These are phyloP conservation scores for Lithophane semibrunnea DNA, from an alignment of 2,888 invertebrate species.

Conservation along the genomic window DNA sequence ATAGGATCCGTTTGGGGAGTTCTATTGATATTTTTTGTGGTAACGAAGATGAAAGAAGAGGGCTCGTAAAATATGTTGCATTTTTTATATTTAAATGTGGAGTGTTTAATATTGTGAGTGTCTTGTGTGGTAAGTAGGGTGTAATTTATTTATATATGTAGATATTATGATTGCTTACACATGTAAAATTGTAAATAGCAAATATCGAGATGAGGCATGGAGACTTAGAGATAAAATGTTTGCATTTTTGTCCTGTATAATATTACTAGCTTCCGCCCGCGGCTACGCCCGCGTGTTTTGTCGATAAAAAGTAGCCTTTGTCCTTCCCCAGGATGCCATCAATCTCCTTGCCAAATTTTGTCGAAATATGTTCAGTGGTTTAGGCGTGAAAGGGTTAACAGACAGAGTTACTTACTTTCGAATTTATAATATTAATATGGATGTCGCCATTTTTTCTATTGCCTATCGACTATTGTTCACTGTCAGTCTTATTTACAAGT, in stretches of 20 bases:
- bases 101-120: slow-evolving; percentile 24
- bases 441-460: background rate
- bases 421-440: too few species aligned
- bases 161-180: slow-evolving; percentile 9
- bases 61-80: slow-evolving; percentile 13
- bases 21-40: slow-evolving; percentile 44
- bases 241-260: background rate
- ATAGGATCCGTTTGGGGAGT: slow-evolving; percentile 53
- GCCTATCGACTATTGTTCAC: background rate
- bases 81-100: slow-evolving; percentile 31
- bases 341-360: too few species aligned
- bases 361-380: too few species aligned
- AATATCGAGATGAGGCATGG: background rate
- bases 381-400: too few species aligned
- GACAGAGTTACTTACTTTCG: too few species aligned
- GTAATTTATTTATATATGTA: slow-evolving; percentile 33
- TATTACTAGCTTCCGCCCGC: background rate
- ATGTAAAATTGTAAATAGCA: background rate
- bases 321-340: too few species aligned
- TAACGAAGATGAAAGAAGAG: slow-evolving; percentile 11
- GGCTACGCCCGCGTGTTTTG: too few species aligned
- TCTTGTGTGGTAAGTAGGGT: background rate
- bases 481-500: background rate
- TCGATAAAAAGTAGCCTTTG: too few species aligned
- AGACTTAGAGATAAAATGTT: background rate